Evolutionary conservation across 2,888 invertebrate species (phyloP).

Genomic region (Dryadula phaetusa): DNA sequence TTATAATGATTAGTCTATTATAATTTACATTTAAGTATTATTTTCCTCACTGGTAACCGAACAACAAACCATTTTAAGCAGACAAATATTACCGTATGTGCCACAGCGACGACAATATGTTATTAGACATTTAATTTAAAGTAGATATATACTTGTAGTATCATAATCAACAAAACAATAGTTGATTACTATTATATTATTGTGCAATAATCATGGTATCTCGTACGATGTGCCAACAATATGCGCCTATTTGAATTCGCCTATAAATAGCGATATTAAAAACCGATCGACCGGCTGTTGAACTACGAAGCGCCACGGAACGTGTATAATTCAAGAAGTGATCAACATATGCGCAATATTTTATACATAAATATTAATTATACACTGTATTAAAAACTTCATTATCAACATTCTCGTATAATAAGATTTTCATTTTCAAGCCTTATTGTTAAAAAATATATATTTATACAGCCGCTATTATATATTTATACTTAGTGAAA

Average conservation of each 20-base stretch:
- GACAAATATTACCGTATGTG: too few relatives aligned
- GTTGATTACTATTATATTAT: constrained; percentile 6
- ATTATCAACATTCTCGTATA: background rate
- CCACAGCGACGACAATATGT: background rate
- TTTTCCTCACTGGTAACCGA: background rate
- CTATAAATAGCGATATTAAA: constrained; percentile 69
- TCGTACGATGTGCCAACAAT: constrained; percentile 55
- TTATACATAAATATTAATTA: background rate
- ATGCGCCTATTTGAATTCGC: constrained; percentile 59
- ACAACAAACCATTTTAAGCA: background rate
- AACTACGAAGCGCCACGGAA: constrained; percentile 60
- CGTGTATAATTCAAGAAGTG: constrained; percentile 24
- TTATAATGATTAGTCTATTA: too few relatives aligned
- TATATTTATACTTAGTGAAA: too few relatives aligned
- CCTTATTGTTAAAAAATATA: background rate
- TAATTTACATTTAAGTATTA: too few relatives aligned
- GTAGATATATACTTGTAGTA: background rate
- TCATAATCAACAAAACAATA: background rate
- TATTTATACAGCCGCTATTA: background rate
- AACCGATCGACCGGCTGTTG: constrained; percentile 63
- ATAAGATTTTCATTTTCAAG: background rate
- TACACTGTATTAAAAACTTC: background rate
- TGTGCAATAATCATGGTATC: constrained; percentile 35
- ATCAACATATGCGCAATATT: constrained; percentile 16
- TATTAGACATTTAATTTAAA: background rate